Percentiles rank a stretch among this genome's conserved stretches.
Conservation (phyloP, 2,797 vertebrate genomes). For the Thunnus albacares region DNA sequence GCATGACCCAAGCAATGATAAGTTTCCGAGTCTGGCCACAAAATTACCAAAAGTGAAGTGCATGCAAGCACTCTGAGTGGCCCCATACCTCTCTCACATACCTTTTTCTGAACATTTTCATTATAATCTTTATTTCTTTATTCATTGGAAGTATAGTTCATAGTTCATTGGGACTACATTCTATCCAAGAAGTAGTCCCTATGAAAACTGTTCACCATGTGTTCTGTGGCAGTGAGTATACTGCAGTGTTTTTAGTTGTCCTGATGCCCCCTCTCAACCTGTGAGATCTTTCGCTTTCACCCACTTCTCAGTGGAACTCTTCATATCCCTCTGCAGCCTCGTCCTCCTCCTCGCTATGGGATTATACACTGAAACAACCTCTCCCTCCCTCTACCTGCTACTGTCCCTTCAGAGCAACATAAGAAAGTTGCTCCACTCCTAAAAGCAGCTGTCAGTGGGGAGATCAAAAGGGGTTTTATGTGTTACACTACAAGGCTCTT, state of each 20-base stretch:
- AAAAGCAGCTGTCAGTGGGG: conserved; percentile 6
- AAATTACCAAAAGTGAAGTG: too few species aligned
- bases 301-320: not conserved
- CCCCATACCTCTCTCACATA: too few species aligned
- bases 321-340: conserved; percentile 20
- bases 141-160: too few species aligned
- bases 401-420: conserved; percentile 26
- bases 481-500: not conserved
- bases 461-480: not conserved
- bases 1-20: too few species aligned
- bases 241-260: not conserved
- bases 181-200: not conserved
- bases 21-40: too few species aligned
- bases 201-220: not conserved
- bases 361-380: not conserved
- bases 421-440: conserved; percentile 4
- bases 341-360: conserved; percentile 17
- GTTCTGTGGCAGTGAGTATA: not conserved
- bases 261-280: not conserved
- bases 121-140: too few species aligned
- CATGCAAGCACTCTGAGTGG: too few species aligned
- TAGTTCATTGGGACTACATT: not conserved
- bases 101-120: too few species aligned
- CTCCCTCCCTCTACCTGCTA: not conserved
- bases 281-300: not conserved